Evolutionary conservation across 2,113 vertebrate species (phyloP).

Genomic region (Myrmecobius fasciatus): DNA sequence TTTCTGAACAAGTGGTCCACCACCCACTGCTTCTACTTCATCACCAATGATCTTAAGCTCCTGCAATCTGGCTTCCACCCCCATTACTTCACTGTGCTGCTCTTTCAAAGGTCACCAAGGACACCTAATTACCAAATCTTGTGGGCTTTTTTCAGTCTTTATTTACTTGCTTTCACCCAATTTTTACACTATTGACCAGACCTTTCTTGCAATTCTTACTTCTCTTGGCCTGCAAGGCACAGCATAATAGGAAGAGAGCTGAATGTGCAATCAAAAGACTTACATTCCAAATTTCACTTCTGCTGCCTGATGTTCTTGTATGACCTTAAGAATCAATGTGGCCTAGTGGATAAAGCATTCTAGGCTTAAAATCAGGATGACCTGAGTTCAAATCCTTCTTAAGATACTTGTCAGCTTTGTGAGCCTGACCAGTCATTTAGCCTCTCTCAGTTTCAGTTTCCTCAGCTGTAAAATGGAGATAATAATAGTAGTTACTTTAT

Average conservation of each 20-base stretch:
- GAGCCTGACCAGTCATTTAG: not conserved
- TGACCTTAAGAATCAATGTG: not conserved
- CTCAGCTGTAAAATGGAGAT: not conserved
- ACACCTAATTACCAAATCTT: not conserved
- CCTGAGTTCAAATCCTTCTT: not conserved
- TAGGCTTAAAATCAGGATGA: not conserved
- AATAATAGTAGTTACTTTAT: not conserved
- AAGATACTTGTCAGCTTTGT: not conserved
- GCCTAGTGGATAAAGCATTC: not conserved
- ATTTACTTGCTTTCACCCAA: not conserved
- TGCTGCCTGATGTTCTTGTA: not conserved
- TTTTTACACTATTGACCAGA: not conserved
- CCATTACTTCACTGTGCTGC: not conserved
- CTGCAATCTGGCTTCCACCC: not conserved
- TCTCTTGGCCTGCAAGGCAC: not conserved
- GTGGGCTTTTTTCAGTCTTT: not conserved
- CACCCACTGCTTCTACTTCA: not conserved
- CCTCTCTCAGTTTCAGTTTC: not conserved
- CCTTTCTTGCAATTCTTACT: slow-evolving; percentile 1
- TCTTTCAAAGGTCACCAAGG: not conserved
- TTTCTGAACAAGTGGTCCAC: not conserved
- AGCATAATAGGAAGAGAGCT: not conserved
- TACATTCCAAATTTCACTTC: not conserved
- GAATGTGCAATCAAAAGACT: not conserved
- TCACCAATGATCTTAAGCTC: not conserved